phyloP scores from a whole-genome alignment of 2,113 vertebrate genomes.

The Raja brachyura region DNA sequence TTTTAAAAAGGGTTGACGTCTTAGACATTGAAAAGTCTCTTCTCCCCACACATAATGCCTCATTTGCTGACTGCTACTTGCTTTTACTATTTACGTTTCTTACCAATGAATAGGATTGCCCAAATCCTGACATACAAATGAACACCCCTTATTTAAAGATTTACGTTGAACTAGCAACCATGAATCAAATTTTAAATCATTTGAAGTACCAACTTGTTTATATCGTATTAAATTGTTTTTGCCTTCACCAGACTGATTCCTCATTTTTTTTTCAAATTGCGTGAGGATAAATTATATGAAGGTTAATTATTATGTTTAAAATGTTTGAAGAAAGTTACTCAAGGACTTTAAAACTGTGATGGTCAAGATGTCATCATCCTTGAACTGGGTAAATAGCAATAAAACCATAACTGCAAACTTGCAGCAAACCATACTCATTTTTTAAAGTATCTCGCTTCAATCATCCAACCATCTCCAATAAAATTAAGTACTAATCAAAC shows the following conservation, averaged over 20 bases:
- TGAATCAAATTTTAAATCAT: not conserved
- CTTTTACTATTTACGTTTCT: not conserved
- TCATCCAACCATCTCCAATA: not conserved
- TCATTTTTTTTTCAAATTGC: not conserved
- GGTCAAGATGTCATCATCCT: constrained; percentile 35
- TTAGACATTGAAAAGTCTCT: not conserved
- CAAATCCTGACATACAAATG: not conserved
- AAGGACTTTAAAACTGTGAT: constrained; percentile 25
- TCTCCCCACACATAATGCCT: not conserved
- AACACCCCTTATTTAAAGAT: not conserved
- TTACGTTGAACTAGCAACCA: not conserved
- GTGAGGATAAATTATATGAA: not conserved
- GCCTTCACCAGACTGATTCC: not conserved
- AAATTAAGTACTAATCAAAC: constrained; percentile 18
- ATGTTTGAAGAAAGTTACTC: constrained; percentile 36
- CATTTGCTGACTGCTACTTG: not conserved
- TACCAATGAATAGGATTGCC: not conserved
- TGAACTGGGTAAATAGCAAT: constrained; percentile 20
- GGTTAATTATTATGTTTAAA: constrained; percentile 15
- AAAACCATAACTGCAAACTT: not conserved
- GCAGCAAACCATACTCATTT: not conserved
- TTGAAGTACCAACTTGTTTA: not conserved
- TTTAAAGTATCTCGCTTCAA: not conserved
- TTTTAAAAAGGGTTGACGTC: not conserved
- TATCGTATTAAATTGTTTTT: not conserved